These are phyloP conservation scores for Anomalospiza imberbis DNA, from an alignment of 2,797 vertebrate species.

Conservation along the genomic window DNA sequence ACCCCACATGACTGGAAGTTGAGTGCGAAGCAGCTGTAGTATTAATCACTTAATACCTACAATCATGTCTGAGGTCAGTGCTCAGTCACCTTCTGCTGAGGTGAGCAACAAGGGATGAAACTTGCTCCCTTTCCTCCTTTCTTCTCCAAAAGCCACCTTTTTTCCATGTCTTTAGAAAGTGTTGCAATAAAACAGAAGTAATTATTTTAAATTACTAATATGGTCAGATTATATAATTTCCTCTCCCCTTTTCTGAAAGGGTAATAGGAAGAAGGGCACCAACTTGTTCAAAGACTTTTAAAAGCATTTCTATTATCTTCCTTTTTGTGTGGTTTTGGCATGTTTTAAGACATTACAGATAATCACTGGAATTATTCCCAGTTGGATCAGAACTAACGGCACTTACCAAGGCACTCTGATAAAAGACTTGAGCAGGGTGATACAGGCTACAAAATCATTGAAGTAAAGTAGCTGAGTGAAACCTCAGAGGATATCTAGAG, in stretches of 20 bases:
- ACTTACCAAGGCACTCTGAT: not conserved
- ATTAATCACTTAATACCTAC: not conserved
- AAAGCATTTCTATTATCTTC: not conserved
- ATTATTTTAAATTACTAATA: not conserved
- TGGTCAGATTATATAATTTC: not conserved
- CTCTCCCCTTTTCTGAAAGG: not conserved
- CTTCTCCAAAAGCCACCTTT: not conserved
- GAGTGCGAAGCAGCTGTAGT: conserved; percentile 4
- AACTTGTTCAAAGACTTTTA: not conserved
- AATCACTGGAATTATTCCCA: not conserved
- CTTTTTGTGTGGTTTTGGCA: not conserved
- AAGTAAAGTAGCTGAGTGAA: not conserved
- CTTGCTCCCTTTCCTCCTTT: not conserved
- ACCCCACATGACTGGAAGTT: not conserved
- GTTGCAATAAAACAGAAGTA: not conserved
- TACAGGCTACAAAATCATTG: not conserved
- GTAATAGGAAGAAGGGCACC: not conserved
- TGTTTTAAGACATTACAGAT: not conserved
- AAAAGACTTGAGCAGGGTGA: not conserved
- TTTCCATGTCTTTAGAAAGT: not conserved
- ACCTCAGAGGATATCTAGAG: not conserved
- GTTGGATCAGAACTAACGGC: not conserved
- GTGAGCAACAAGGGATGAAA: not conserved
- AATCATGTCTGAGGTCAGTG: not conserved
- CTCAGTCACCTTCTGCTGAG: not conserved